Evolutionary conservation across 2,888 invertebrate genomes (phyloP).

Genomic region (Dynastes maya): DNA sequence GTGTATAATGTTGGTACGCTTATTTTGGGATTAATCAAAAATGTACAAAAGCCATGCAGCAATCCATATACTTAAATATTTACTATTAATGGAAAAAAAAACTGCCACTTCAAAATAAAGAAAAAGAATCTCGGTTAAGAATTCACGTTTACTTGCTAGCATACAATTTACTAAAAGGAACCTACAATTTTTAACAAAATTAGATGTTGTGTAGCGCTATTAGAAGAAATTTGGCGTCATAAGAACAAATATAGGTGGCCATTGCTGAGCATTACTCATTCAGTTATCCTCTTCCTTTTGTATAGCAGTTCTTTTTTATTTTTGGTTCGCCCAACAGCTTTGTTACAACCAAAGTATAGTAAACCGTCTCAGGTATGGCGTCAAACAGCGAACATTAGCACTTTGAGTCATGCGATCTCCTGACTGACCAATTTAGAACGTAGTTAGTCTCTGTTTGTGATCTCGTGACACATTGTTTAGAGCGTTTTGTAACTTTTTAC

Average conservation of each 20-base stretch:
- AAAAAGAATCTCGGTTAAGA: neutral
- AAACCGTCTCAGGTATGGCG: neutral
- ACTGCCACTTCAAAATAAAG: neutral
- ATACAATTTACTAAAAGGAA: conserved; percentile 11
- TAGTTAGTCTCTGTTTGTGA: conserved; percentile 2
- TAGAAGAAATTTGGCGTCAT: conserved; percentile 9
- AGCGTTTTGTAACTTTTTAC: conserved; percentile 28
- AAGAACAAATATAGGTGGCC: conserved; percentile 10
- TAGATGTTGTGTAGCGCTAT: conserved; percentile 9
- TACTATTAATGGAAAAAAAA: neutral
- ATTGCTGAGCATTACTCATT: conserved; percentile 7
- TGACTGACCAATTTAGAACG: conserved; percentile 41
- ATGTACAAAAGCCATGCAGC: too few species aligned
- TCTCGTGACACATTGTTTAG: conserved; percentile 35
- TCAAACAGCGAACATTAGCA: conserved; percentile 28
- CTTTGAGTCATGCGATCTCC: conserved; percentile 40
- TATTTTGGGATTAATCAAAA: too few species aligned
- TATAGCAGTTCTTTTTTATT: neutral
- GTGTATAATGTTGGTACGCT: too few species aligned
- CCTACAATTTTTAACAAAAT: conserved; percentile 19
- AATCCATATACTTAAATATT: too few species aligned
- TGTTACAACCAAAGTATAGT: neutral
- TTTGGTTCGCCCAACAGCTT: neutral
- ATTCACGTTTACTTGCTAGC: neutral
- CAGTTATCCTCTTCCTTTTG: neutral